Conservation (phyloP, 2,113 vertebrate genomes). For the Pontoporia blainvillei region DNA sequence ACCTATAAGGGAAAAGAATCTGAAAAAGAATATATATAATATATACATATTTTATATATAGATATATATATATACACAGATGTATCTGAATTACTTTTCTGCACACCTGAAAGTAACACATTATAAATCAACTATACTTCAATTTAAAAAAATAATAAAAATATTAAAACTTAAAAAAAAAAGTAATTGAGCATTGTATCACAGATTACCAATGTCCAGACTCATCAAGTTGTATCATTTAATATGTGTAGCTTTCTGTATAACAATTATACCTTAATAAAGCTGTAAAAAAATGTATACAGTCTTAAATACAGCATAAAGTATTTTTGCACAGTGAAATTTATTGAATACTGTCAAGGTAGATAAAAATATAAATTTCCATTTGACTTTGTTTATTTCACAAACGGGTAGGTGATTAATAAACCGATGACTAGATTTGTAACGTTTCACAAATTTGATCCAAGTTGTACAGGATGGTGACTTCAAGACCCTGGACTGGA, state of each 20-base stretch:
- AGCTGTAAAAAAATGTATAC: neutral
- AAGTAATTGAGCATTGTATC: neutral
- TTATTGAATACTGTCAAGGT: neutral
- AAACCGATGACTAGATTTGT: slow-evolving; percentile 5
- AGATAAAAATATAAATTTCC: slow-evolving; percentile 11
- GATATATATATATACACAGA: no score
- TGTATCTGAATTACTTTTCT: no score
- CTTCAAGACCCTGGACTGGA: neutral
- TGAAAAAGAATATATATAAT: no score
- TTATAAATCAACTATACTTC: no score
- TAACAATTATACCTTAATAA: neutral
- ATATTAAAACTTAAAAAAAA: neutral
- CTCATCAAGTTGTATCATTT: neutral
- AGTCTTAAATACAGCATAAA: neutral
- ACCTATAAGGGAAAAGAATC: no score
- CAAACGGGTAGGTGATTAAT: neutral
- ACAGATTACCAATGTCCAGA: neutral
- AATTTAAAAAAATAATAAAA: no score
- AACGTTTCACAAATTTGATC: neutral
- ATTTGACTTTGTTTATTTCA: neutral
- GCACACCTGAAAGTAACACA: no score
- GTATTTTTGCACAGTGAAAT: neutral
- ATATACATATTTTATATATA: no score
- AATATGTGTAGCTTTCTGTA: neutral
- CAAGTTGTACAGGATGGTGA: neutral